Base-by-base conservation (phyloP, 2,888 invertebrate genomes). In the Sabatieria punctata region DNA sequence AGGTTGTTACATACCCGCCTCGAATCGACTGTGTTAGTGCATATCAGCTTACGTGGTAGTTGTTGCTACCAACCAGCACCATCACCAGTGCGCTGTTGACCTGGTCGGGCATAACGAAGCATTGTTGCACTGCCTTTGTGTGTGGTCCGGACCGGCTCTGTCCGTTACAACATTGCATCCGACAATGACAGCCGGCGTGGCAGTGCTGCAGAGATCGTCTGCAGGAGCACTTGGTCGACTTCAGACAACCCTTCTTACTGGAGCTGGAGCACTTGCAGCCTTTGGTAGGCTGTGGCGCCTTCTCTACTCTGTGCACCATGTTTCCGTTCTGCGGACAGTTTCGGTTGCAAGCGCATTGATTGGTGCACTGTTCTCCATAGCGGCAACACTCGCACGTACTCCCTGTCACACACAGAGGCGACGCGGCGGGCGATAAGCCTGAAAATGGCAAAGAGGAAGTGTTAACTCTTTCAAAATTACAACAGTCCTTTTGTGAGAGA, bases 381-480 rank as follows among this genome's bases (percentile, higher is more conserved):
- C 40, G 41, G 22, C 13, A 22, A 27, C 46, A 46, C 8, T 37
- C 38, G 46, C 46, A 46, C 8, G 18, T 6, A 18, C 11, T 11
- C 23, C 15, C 22, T 21, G 25, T 45, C 21, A 38, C 39, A 38
- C 2, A 2, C 2, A 11, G 22, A 8, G 41, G 25, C n/a, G n/a
- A 21, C 19, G n/a, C n/a, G n/a, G n/a, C n/a, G n/a, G n/a, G n/a
- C n/a, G n/a, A n/a, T n/a, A n/a, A n/a, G n/a, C n/a, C n/a, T n/a
- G n/a, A n/a, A 21, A 21, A 21, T 8, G 8, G 22, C 22, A n/a
- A n/a, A n/a, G n/a, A n/a, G n/a, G n/a, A n/a, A n/a, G n/a, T n/a
- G n/a, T n/a, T n/a, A n/a, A n/a, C n/a, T n/a, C n/a, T n/a, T n/a
- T n/a, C n/a, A n/a, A n/a, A n/a, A n/a, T n/a, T n/a, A n/a, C n/a